A percentile compares a stretch with the other conserved stretches of the same genome.
Evolutionary conservation across 30 jellyfish, hydroid and myxozoan genomes (phyloP).

Genomic region (Aurelia sp.): DNA sequence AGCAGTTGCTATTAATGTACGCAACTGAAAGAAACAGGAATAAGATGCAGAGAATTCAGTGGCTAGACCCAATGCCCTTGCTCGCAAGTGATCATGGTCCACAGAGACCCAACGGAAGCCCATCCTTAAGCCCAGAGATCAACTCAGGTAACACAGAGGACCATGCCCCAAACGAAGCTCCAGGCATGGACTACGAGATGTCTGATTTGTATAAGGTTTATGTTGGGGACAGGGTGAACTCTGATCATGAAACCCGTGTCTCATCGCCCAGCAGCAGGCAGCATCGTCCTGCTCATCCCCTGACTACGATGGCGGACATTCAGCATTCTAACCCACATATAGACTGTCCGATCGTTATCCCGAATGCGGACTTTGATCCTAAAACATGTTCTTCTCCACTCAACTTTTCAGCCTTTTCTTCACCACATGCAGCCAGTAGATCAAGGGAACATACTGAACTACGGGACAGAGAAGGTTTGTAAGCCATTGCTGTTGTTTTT

Average conservation of each 20-base stretch:
- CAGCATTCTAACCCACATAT: constrained; percentile 93
- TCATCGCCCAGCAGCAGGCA: constrained; percentile 45
- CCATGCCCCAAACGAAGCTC: constrained; percentile 5
- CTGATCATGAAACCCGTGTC: constrained; percentile 46
- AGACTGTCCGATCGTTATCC: constrained; percentile 98
- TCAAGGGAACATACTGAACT: not conserved
- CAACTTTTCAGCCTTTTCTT: constrained; percentile 55
- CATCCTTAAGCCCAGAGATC: constrained; percentile 57
- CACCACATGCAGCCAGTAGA: constrained; percentile 13
- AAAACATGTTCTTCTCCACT: constrained; percentile 67
- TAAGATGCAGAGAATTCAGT: constrained; percentile 81
- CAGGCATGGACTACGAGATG: constrained; percentile 70
- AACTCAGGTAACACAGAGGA: constrained; percentile 16
- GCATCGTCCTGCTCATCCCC: constrained; percentile 63
- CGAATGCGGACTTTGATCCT: constrained; percentile 98
- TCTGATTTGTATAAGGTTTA: constrained; percentile 77
- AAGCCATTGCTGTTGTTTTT: not conserved
- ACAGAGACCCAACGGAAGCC: constrained; percentile 62
- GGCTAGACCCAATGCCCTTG: constrained; percentile 80
- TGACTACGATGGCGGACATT: constrained; percentile 79
- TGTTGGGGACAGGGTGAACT: constrained; percentile 65
- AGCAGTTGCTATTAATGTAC: constrained; percentile 90
- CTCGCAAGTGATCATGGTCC: constrained; percentile 91
- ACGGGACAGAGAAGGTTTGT: constrained; percentile 23
- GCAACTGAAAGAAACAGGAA: constrained; percentile 92